Conservation (phyloP, 2,797 vertebrate genomes). For the Premnoplex brunnescens region DNA sequence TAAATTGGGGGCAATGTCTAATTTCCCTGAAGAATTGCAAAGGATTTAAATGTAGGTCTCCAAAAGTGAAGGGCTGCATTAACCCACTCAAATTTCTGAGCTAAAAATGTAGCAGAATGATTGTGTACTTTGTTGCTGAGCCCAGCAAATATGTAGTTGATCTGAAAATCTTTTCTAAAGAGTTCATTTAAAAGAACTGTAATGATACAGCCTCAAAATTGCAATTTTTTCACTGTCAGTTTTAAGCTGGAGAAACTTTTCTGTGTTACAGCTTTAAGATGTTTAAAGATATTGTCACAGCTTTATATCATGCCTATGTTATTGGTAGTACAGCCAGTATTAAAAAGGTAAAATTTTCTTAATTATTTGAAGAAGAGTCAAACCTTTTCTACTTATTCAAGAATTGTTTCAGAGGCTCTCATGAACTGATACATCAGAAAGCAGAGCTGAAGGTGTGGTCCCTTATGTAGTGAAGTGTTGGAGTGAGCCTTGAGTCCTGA, state of each 20-base stretch:
- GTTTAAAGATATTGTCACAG: background rate
- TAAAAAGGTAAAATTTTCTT: background rate
- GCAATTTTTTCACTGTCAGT: background rate
- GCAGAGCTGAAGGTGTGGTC: background rate
- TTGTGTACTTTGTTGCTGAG: background rate
- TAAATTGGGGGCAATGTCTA: background rate
- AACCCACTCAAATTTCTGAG: background rate
- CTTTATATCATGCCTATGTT: fast-evolving
- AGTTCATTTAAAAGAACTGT: background rate
- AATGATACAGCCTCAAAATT: background rate
- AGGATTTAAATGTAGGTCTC: background rate
- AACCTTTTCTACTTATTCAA: background rate
- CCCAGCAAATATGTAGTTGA: background rate
- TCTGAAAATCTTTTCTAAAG: background rate
- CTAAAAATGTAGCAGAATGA: background rate
- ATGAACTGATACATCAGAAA: background rate
- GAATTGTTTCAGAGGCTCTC: background rate
- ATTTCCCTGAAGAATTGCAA: background rate
- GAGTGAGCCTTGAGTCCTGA: background rate
- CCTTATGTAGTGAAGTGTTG: background rate
- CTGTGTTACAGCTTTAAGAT: background rate
- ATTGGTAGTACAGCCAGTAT: background rate
- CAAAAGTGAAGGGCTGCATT: background rate
- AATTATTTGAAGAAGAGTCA: background rate
- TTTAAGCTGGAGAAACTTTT: background rate